Conservation (phyloP, 2,113 vertebrate genomes). For the Otocyon megalotis region DNA sequence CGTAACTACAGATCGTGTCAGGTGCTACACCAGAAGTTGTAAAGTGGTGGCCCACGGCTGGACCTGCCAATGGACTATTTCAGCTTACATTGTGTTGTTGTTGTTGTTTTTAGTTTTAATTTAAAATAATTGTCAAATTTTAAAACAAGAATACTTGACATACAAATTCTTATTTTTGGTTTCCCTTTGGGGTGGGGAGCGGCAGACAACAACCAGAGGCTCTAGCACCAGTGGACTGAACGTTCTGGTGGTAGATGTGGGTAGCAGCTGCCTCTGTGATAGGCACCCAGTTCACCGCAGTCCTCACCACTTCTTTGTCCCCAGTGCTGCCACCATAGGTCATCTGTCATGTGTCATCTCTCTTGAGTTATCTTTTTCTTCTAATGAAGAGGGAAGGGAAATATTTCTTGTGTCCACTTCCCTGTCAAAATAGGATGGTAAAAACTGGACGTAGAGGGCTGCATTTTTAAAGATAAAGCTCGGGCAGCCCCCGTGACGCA, state of each 20-base stretch:
- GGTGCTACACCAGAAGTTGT: background rate
- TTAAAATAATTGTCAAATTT: background rate
- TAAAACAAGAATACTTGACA: background rate
- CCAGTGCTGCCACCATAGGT: background rate
- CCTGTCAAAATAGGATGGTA: background rate
- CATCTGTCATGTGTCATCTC: rapidly evolving
- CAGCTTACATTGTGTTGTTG: background rate
- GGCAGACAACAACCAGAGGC: background rate
- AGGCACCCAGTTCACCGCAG: rapidly evolving
- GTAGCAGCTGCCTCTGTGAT: background rate
- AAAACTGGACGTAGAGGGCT: background rate
- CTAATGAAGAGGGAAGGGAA: background rate
- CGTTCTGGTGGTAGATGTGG: rapidly evolving
- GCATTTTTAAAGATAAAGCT: background rate
- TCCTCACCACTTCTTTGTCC: background rate
- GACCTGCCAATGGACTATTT: background rate
- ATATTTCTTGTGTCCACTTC: background rate
- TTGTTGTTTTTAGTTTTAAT: background rate
- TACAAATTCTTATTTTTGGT: background rate
- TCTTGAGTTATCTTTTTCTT: background rate
- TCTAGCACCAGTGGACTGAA: background rate
- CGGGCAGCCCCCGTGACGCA: too few relatives aligned
- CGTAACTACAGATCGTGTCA: background rate
- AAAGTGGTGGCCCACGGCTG: background rate
- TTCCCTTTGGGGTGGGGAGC: background rate